These are phyloP conservation scores for Heliconius charithonia DNA, from an alignment of 2,888 invertebrate genomes.

Conservation along the genomic window DNA sequence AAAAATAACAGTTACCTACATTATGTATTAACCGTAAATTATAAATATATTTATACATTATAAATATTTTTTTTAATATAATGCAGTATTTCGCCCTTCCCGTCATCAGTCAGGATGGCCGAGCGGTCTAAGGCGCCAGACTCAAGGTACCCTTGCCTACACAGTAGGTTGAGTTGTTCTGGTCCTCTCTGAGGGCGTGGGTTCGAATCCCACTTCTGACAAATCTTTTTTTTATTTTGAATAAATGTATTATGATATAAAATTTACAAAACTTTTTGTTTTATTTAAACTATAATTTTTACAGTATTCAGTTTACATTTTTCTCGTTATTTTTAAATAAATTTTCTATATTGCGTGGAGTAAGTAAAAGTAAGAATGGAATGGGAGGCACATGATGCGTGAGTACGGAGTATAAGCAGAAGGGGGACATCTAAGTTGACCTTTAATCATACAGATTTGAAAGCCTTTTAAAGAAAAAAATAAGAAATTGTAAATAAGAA, in stretches of 20 bases:
- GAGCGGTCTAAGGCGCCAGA: constrained; percentile 79
- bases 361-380: too few species aligned
- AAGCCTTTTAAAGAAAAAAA: too few species aligned
- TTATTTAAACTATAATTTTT: neutral
- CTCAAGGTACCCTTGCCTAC: constrained; percentile 29
- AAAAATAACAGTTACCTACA: too few species aligned
- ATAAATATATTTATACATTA: neutral
- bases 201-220: constrained; percentile 90
- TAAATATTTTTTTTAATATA: neutral
- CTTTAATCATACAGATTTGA: too few species aligned
- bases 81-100: neutral
- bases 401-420: too few species aligned
- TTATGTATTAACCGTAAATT: too few species aligned
- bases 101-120: constrained; percentile 27
- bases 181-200: constrained; percentile 92
- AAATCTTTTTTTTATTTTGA: neutral
- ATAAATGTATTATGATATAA: neutral
- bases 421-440: too few species aligned
- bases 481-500: too few species aligned
- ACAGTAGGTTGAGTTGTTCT: constrained; percentile 74
- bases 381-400: too few species aligned
- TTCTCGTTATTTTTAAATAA: neutral
- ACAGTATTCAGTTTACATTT: neutral
- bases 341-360: too few species aligned
- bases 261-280: neutral